Evolutionary conservation across 2,888 invertebrate genomes (phyloP).

Genomic region (Apamea anceps): DNA sequence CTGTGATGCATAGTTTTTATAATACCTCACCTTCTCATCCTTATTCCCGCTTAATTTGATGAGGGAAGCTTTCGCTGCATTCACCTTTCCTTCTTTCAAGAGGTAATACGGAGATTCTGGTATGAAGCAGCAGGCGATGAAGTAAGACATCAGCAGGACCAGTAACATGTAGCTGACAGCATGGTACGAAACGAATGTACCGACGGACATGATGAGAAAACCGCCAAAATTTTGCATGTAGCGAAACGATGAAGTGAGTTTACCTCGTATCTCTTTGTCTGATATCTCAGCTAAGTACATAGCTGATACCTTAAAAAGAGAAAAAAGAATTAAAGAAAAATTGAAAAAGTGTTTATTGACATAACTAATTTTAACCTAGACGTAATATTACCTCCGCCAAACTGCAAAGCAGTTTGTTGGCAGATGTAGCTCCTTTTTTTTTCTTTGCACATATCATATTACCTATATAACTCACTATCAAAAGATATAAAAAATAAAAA

Average conservation of each 20-base stretch:
- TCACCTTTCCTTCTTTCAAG: slow-evolving; percentile 86
- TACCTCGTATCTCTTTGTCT: slow-evolving; percentile 84
- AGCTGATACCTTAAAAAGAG: slow-evolving; percentile 80
- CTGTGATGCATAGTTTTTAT: background rate
- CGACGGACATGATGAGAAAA: slow-evolving; percentile 81
- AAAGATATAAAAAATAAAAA: too few relatives aligned
- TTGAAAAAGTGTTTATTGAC: too few relatives aligned
- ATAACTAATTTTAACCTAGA: too few relatives aligned
- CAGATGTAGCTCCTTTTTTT: too few relatives aligned
- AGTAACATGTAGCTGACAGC: slow-evolving; percentile 83
- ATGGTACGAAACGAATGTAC: slow-evolving; percentile 80
- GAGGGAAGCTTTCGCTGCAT: slow-evolving; percentile 83
- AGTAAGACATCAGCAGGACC: slow-evolving; percentile 84
- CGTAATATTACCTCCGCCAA: too few relatives aligned
- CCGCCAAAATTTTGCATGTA: slow-evolving; percentile 82
- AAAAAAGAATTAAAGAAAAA: too few relatives aligned
- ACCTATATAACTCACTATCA: too few relatives aligned
- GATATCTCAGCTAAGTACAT: slow-evolving; percentile 86
- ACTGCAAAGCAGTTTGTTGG: too few relatives aligned
- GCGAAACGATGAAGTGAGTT: slow-evolving; percentile 75
- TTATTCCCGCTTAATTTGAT: slow-evolving; percentile 79
- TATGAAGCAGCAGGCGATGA: slow-evolving; percentile 87
- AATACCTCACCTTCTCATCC: slow-evolving; percentile 72
- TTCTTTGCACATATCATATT: too few relatives aligned
- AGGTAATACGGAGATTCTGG: slow-evolving; percentile 91